Percentiles rank a stretch among this genome's conserved stretches.
Evolutionary conservation across 2,797 vertebrate species (phyloP).

Genomic region (Naso thynnoides): DNA sequence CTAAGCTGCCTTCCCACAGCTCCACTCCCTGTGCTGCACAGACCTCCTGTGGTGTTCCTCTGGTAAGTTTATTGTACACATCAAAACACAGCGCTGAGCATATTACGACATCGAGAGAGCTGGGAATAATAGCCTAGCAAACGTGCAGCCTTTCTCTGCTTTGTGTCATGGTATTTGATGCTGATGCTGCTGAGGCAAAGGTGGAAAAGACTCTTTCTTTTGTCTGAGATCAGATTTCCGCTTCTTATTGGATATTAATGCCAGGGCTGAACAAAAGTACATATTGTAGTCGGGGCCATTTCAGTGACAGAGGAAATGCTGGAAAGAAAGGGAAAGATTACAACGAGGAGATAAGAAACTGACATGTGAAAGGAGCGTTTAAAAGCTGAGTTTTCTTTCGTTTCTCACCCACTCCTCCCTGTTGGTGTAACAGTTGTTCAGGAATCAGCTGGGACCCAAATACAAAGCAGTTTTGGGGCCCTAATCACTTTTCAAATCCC

Average conservation of each 20-base stretch:
- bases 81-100: slow-evolving; percentile 64
- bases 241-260: slow-evolving; percentile 46
- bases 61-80: slow-evolving; percentile 70
- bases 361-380: background rate
- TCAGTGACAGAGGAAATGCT: slow-evolving; percentile 6
- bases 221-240: slow-evolving; percentile 22
- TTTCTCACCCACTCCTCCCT: slow-evolving; percentile 28
- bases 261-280: slow-evolving; percentile 14
- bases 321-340: slow-evolving; percentile 12
- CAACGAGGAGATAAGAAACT: slow-evolving; percentile 14
- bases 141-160: slow-evolving; percentile 17
- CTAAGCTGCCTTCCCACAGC: slow-evolving; percentile 66
- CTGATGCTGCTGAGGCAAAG: slow-evolving; percentile 30
- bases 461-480: slow-evolving; percentile 26
- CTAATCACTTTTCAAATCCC: slow-evolving; percentile 45
- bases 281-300: slow-evolving; percentile 8
- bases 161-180: slow-evolving; percentile 36
- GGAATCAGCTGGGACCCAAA: slow-evolving; percentile 52
- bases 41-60: slow-evolving; percentile 65
- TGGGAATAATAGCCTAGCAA: slow-evolving; percentile 42
- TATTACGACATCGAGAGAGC: slow-evolving; percentile 50
- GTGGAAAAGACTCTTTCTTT: slow-evolving; percentile 22
- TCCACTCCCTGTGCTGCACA: slow-evolving; percentile 59
- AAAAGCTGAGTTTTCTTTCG: slow-evolving; percentile 30
- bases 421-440: slow-evolving; percentile 25